A percentile compares a stretch with the other conserved stretches of the same genome.
phyloP scores from a whole-genome alignment of 64 coral and sea anemone genomes.

The Actinia tenebrosa region DNA sequence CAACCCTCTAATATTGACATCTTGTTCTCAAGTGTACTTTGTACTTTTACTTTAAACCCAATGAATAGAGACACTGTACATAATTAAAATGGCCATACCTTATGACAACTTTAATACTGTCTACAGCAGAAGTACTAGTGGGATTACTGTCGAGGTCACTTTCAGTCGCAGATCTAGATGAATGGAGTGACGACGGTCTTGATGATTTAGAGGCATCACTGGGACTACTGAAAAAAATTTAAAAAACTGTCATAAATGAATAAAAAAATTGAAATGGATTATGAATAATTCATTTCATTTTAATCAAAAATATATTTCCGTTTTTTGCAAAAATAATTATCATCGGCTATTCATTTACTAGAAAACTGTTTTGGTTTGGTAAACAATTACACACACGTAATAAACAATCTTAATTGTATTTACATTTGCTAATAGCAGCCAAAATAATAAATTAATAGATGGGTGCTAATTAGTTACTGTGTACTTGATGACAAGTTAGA shows the following conservation, averaged over 20 bases:
- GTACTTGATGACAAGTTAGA: background rate
- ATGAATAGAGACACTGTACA: no score
- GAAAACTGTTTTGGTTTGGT: background rate
- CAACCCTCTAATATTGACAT: no score
- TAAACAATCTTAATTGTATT: constrained; percentile 36
- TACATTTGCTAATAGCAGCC: constrained; percentile 20
- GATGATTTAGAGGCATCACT: constrained; percentile 37
- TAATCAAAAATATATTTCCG: background rate
- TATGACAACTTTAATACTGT: constrained; percentile 71
- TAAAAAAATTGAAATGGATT: background rate
- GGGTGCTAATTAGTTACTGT: background rate
- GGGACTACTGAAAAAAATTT: background rate
- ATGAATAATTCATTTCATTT: background rate
- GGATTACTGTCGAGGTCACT: constrained; percentile 50
- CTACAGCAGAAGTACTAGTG: background rate
- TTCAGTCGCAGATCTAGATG: constrained; percentile 39
- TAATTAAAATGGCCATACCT: constrained; percentile 25
- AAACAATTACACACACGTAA: background rate
- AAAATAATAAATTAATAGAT: background rate
- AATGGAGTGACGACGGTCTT: constrained; percentile 33
- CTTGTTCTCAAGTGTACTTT: no score
- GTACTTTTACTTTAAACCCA: no score
- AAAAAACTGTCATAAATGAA: background rate
- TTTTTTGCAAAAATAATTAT: background rate
- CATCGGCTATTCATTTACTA: background rate